Percentiles rank a stretch among this genome's conserved stretches.
These are phyloP conservation scores for Halocynthia aurantium DNA, from an alignment of 23 tunicate species.

Conservation along the genomic window DNA sequence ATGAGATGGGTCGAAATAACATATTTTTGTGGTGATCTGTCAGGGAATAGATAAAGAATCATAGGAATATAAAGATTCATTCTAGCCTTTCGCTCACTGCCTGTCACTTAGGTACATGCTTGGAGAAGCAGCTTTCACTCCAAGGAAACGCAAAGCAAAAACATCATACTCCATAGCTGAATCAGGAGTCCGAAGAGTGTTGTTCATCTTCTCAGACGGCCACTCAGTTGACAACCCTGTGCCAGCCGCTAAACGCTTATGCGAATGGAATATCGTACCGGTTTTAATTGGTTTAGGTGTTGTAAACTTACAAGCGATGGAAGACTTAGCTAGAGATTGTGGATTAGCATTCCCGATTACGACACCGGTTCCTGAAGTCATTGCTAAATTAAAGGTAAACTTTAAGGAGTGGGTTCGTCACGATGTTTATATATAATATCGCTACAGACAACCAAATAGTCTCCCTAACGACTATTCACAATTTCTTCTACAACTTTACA, in stretches of 20 bases:
- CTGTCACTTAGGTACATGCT: not conserved
- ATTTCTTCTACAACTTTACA: no score
- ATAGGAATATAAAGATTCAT: no score
- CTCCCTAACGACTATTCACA: no score
- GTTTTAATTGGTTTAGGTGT: conserved; percentile 59
- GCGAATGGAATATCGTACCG: conserved; percentile 60
- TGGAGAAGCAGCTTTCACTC: conserved; percentile 7
- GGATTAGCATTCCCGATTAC: conserved; percentile 41
- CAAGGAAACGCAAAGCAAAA: not conserved
- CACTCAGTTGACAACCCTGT: conserved; percentile 63
- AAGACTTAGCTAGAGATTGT: conserved; percentile 47
- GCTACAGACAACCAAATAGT: no score
- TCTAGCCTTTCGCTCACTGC: not conserved
- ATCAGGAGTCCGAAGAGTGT: conserved; percentile 27
- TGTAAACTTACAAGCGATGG: conserved; percentile 36
- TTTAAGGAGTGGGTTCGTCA: no score
- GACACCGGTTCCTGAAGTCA: conserved; percentile 47
- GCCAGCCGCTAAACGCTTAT: conserved; percentile 55
- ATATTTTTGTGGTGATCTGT: no score
- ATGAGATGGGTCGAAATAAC: not conserved
- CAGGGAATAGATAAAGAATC: no score
- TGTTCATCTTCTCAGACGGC: conserved; percentile 72
- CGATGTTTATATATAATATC: no score
- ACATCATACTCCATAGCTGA: not conserved
- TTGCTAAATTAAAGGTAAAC: conserved; percentile 44